Conservation (phyloP, 2,797 vertebrate species). For the Labroides dimidiatus region DNA sequence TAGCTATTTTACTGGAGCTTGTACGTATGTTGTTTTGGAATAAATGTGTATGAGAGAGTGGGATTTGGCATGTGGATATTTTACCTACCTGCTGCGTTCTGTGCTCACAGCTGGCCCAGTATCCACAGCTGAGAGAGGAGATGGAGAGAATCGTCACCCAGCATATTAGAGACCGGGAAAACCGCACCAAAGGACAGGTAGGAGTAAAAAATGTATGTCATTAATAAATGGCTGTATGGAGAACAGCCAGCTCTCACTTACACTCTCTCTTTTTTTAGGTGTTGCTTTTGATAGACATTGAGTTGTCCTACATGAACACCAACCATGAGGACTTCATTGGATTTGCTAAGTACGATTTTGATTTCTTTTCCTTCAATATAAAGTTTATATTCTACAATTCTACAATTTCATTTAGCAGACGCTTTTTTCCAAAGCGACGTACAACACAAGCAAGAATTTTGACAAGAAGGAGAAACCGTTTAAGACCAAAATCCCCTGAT, state of each 20-base stretch:
- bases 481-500: slow-evolving; percentile 8
- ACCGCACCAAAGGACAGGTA: slow-evolving; percentile 94
- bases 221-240: background rate
- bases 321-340: slow-evolving; percentile 99
- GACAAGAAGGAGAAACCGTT: background rate
- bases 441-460: too few species aligned
- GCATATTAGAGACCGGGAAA: slow-evolving; percentile 96
- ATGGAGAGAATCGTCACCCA: slow-evolving; percentile 99
- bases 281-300: slow-evolving; percentile 96
- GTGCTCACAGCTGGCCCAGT: slow-evolving; percentile 93
- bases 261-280: slow-evolving; percentile 80
- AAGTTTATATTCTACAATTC: background rate
- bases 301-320: slow-evolving; percentile 98
- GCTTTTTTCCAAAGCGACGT: too few species aligned
- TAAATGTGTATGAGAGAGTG: slow-evolving; percentile 32
- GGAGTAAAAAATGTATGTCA: slow-evolving; percentile 9
- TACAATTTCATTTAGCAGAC: too few species aligned
- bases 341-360: slow-evolving; percentile 95
- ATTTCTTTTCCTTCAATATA: background rate
- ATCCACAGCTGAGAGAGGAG: slow-evolving; percentile 95
- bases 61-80: slow-evolving; percentile 9
- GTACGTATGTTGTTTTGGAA: slow-evolving; percentile 37
- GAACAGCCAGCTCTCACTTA: background rate
- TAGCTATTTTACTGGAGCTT: slow-evolving; percentile 22
- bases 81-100: slow-evolving; percentile 71